phyloP scores from a whole-genome alignment of 2,888 invertebrate species.

The Carabus problematicus region DNA sequence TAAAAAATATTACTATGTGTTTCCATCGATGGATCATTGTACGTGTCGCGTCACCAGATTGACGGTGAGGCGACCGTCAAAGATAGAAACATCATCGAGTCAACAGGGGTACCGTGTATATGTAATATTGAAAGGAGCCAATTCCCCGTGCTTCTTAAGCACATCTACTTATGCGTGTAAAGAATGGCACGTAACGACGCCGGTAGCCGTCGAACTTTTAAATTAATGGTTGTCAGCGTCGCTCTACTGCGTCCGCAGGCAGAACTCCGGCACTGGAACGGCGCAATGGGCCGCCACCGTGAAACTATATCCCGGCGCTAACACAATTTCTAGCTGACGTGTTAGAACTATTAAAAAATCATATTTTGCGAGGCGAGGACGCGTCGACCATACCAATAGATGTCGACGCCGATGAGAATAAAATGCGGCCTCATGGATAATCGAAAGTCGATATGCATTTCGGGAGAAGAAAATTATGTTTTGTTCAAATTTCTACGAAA shows the following conservation, averaged over 20 bases:
- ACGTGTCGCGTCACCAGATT: no score
- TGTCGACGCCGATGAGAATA: no score
- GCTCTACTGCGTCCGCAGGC: constrained; percentile 1
- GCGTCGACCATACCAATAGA: constrained; percentile 43
- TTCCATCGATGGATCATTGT: no score
- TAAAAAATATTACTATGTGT: no score
- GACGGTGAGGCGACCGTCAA: no score
- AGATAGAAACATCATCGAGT: no score
- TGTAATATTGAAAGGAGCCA: neutral
- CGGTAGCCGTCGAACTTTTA: constrained; percentile 47
- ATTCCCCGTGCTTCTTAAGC: neutral
- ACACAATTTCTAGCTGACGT: constrained; percentile 48
- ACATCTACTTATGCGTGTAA: constrained; percentile 6
- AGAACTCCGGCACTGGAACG: constrained; percentile 33
- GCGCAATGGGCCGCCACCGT: constrained; percentile 29
- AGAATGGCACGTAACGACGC: constrained; percentile 17
- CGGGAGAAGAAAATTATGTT: no score
- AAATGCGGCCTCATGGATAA: no score
- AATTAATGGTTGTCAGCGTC: constrained; percentile 43
- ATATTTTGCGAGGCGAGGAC: constrained; percentile 47
- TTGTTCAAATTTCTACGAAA: no score
- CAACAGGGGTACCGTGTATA: no score
- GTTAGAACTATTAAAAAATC: constrained; percentile 51
- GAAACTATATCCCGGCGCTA: constrained; percentile 44
- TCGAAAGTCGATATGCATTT: no score